Evolutionary conservation across 2,113 vertebrate genomes (phyloP).

Genomic region (Catagonus wagneri): DNA sequence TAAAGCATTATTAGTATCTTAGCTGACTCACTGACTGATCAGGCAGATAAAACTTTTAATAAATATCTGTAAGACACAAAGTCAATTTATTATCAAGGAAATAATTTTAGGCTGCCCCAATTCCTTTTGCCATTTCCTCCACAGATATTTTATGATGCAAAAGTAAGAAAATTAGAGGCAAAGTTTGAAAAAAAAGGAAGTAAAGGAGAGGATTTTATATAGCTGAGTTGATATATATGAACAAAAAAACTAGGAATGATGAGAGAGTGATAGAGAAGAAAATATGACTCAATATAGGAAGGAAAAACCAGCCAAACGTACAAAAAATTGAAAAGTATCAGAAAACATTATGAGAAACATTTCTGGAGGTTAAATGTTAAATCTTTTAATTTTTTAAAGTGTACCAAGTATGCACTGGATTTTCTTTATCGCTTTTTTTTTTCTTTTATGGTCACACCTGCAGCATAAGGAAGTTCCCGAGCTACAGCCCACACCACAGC

Average conservation of each 20-base stretch:
- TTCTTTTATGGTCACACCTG: no score
- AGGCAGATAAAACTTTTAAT: not conserved
- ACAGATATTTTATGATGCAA: not conserved
- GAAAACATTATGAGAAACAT: not conserved
- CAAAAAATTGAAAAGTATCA: not conserved
- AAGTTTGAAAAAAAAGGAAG: not conserved
- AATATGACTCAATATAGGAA: not conserved
- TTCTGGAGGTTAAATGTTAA: not conserved
- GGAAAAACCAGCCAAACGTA: not conserved
- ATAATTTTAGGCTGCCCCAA: not conserved
- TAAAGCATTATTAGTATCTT: not conserved
- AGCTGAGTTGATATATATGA: not conserved
- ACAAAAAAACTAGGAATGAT: not conserved
- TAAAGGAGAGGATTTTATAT: not conserved
- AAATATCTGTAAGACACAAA: not conserved
- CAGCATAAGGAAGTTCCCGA: no score
- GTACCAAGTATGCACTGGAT: not conserved
- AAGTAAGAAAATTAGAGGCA: constrained; percentile 1
- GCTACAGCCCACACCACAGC: no score
- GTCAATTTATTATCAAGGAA: not conserved
- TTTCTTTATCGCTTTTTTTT: not conserved
- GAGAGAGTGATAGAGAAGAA: not conserved
- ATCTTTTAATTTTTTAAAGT: not conserved
- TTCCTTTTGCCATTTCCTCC: not conserved
- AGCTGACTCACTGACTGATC: not conserved